These are phyloP conservation scores for Parelbella ahira DNA, from an alignment of 2,888 invertebrate genomes.

Conservation along the genomic window DNA sequence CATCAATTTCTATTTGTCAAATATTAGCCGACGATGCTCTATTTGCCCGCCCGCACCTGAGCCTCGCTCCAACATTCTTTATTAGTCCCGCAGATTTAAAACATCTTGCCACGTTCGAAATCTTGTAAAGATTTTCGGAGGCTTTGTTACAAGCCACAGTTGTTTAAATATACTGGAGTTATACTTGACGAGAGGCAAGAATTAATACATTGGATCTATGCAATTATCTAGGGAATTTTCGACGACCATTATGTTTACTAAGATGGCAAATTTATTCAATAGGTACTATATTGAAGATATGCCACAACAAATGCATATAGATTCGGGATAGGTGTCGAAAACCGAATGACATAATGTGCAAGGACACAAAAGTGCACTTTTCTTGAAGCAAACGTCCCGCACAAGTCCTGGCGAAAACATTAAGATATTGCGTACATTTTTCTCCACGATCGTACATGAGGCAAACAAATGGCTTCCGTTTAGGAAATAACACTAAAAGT, in stretches of 20 bases:
- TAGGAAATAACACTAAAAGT: conserved; percentile 79
- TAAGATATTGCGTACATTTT: conserved; percentile 57
- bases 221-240: too few relatives aligned
- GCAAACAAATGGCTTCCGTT: conserved; percentile 77
- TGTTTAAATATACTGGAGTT: too few relatives aligned
- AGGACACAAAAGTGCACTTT: conserved; percentile 42
- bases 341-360: conserved; percentile 31
- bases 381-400: conserved; percentile 36
- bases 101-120: conserved; percentile 35
- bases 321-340: too few relatives aligned
- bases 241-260: too few relatives aligned
- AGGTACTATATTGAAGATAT: too few relatives aligned
- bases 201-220: too few relatives aligned
- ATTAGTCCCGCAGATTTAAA: conserved; percentile 44
- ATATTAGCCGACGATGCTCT: conserved; percentile 56
- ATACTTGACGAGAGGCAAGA: too few relatives aligned
- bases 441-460: conserved; percentile 64
- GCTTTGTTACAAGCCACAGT: conserved; percentile 9
- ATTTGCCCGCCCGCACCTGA: conserved; percentile 61
- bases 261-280: too few relatives aligned
- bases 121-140: conserved; percentile 27
- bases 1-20: conserved; percentile 71
- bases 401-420: conserved; percentile 50
- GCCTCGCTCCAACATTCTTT: conserved; percentile 42
- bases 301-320: too few relatives aligned